phyloP scores from a whole-genome alignment of 2,888 invertebrate genomes.

The Chymomyza fuscimana region DNA sequence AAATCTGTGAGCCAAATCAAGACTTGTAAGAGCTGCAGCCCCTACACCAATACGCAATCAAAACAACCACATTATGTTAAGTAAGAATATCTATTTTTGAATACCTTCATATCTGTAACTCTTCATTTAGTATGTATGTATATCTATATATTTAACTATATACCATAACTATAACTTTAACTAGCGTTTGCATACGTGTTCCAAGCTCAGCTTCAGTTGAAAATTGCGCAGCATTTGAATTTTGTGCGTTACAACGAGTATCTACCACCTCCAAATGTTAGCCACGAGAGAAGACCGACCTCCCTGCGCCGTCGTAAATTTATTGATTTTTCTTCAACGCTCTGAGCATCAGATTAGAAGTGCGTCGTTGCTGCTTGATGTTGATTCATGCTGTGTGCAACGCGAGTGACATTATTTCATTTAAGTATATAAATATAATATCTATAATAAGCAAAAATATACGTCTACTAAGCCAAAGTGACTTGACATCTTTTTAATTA shows the following conservation, averaged over 20 bases:
- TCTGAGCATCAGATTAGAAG: conserved; percentile 30
- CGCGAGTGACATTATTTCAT: conserved; percentile 57
- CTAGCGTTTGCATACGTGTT: not conserved
- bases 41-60: not conserved
- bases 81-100: conserved; percentile 6
- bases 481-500: conserved; percentile 1
- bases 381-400: conserved; percentile 56
- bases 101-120: conserved; percentile 1
- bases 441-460: conserved; percentile 45
- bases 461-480: conserved; percentile 28
- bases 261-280: not conserved
- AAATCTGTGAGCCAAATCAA: conserved; percentile 2
- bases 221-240: conserved; percentile 52
- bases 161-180: conserved; percentile 21
- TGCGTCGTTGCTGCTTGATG: conserved; percentile 49
- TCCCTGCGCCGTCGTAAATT: conserved; percentile 57
- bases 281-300: conserved; percentile 18
- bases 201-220: not conserved
- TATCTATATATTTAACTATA: conserved; percentile 43
- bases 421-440: conserved; percentile 48
- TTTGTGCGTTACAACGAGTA: conserved; percentile 33
- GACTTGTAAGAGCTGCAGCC: not conserved
- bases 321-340: conserved; percentile 55
- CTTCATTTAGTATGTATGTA: conserved; percentile 37
- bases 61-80: not conserved